Conservation (phyloP, 2,888 invertebrate genomes). For the Calameuta pallipes region DNA sequence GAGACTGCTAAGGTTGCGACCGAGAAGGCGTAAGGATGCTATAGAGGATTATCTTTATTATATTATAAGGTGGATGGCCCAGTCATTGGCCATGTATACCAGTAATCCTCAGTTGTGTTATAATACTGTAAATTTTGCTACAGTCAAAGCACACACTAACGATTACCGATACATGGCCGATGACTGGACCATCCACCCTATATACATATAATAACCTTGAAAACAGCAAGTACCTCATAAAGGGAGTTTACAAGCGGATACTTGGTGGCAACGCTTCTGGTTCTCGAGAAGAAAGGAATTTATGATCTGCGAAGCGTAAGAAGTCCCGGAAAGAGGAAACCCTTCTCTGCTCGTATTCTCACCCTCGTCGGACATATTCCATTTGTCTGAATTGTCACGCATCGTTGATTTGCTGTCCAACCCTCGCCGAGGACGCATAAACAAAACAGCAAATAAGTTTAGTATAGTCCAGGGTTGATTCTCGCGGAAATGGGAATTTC, state of each 20-base stretch:
- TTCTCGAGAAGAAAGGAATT: conserved; percentile 14
- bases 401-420: conserved; percentile 43
- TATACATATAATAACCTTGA: not conserved
- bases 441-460: conserved; percentile 46
- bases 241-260: not conserved
- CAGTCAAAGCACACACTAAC: too few relatives aligned
- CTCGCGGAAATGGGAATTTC: not conserved
- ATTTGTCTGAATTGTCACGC: conserved; percentile 40
- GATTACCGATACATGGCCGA: too few relatives aligned
- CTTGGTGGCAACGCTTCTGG: not conserved
- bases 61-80: not conserved
- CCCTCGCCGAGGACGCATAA: conserved; percentile 36
- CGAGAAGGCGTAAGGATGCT: too few relatives aligned
- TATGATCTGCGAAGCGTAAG: conserved; percentile 22
- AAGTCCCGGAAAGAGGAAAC: not conserved
- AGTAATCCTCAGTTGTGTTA: too few relatives aligned
- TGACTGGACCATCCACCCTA: too few relatives aligned
- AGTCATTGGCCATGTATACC: too few relatives aligned
- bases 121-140: too few relatives aligned
- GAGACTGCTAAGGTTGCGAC: too few relatives aligned
- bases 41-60: not conserved
- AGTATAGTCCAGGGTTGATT: not conserved
- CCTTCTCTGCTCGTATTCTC: not conserved
- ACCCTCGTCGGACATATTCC: conserved; percentile 1
- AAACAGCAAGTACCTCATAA: not conserved